These are phyloP conservation scores for Athene cunicularia DNA, from an alignment of 2,113 vertebrate species.

Conservation along the genomic window DNA sequence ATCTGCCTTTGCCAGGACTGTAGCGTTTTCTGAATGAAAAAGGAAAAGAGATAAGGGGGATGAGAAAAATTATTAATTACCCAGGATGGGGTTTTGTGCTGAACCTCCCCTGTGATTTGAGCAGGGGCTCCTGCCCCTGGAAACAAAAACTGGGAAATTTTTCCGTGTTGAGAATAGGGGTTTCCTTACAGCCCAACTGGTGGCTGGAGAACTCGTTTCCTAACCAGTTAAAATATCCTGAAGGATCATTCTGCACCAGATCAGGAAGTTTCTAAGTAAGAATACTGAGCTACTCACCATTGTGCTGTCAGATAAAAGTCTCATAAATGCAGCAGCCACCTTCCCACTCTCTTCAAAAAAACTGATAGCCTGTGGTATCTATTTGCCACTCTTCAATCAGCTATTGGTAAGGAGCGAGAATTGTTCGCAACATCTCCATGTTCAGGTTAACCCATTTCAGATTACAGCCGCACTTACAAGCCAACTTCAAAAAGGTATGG, in stretches of 20 bases:
- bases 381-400: background rate
- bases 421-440: background rate
- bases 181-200: background rate
- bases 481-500: background rate
- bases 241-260: background rate
- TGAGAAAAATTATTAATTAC: background rate
- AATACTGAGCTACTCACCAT: background rate
- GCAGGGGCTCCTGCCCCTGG: background rate
- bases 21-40: background rate
- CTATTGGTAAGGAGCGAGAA: background rate
- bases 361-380: background rate
- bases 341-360: background rate
- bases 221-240: background rate
- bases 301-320: background rate
- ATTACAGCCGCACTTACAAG: background rate
- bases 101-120: background rate
- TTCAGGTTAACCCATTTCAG: background rate
- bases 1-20: background rate
- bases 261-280: background rate
- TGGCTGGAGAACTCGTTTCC: background rate
- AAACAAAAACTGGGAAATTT: background rate
- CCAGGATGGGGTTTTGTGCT: rapidly evolving
- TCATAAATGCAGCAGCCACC: background rate
- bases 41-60: background rate
- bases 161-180: rapidly evolving